A percentile compares a stretch with the other conserved stretches of the same genome.
Evolutionary conservation across 1,140 invertebrate genomes (phyloP).

Genomic region (Drosophila sulfurigaster): DNA sequence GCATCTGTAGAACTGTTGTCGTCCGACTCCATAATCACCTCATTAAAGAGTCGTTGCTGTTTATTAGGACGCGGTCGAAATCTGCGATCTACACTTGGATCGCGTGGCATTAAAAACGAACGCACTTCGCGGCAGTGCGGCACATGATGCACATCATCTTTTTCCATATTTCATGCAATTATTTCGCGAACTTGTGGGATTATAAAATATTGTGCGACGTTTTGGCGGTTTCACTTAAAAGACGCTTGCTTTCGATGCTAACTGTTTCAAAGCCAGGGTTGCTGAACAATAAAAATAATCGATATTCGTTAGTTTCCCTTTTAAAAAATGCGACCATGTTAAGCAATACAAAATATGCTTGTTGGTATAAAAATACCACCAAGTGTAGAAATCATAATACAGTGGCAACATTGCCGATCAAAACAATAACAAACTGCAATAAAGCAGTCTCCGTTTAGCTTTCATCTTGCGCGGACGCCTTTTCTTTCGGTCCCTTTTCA

Average conservation of each 20-base stretch:
- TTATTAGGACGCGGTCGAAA: conserved; percentile 70
- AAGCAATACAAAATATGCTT: too few relatives aligned
- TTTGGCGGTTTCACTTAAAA: conserved; percentile 41
- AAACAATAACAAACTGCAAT: conserved; percentile 28
- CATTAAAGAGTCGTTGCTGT: conserved; percentile 63
- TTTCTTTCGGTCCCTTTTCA: too few relatives aligned
- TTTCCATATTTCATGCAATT: conserved; percentile 9
- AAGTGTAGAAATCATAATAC: not conserved
- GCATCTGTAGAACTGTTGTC: conserved; percentile 56
- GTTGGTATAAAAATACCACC: conserved; percentile 4
- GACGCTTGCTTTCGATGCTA: conserved; percentile 39
- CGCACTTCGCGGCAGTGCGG: conserved; percentile 58
- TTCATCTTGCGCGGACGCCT: too few relatives aligned
- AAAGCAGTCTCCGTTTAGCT: too few relatives aligned
- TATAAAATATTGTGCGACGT: not conserved
- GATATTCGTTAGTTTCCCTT: not conserved
- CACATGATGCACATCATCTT: not conserved
- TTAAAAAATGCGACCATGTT: too few relatives aligned
- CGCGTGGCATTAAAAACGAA: conserved; percentile 76
- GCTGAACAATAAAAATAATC: conserved; percentile 10
- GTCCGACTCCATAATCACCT: conserved; percentile 62
- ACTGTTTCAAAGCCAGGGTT: conserved; percentile 18
- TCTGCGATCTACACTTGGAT: conserved; percentile 76
- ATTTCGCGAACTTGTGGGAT: not conserved
- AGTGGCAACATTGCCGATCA: not conserved